Conservation (phyloP, 2,888 invertebrate genomes). For the Leptopilina myrica region DNA sequence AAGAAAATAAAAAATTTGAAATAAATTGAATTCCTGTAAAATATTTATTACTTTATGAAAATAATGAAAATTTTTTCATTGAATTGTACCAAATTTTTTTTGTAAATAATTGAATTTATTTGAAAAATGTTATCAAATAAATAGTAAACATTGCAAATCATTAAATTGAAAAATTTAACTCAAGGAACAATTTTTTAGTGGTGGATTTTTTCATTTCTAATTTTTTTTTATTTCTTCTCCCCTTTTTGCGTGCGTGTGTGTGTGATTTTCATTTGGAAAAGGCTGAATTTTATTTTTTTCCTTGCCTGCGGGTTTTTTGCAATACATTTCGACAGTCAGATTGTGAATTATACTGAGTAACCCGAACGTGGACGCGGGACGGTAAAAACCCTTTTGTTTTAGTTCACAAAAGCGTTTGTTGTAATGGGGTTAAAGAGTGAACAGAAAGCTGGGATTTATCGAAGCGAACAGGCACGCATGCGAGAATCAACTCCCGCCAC, state of each 20-base stretch:
- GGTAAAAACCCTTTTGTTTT: conserved; percentile 56
- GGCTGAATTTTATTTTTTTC: conserved; percentile 33
- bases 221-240: no score
- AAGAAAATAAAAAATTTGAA: no score
- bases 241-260: neutral
- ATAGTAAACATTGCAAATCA: no score
- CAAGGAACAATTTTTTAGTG: no score
- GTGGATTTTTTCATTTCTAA: no score
- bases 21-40: no score
- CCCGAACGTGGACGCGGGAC: conserved; percentile 51
- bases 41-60: no score
- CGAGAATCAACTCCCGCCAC: conserved; percentile 28
- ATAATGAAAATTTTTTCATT: no score
- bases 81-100: no score
- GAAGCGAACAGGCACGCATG: conserved; percentile 33
- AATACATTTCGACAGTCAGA: conserved; percentile 58
- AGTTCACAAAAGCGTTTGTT: conserved; percentile 56
- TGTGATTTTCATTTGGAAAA: neutral
- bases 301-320: conserved; percentile 25
- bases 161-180: no score
- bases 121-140: no score
- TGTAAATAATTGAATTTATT: no score
- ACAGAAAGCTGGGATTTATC: conserved; percentile 58
- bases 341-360: conserved; percentile 58
- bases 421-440: conserved; percentile 60